phyloP scores from a whole-genome alignment of 2,113 vertebrate species.

The Gymnogyps californianus region DNA sequence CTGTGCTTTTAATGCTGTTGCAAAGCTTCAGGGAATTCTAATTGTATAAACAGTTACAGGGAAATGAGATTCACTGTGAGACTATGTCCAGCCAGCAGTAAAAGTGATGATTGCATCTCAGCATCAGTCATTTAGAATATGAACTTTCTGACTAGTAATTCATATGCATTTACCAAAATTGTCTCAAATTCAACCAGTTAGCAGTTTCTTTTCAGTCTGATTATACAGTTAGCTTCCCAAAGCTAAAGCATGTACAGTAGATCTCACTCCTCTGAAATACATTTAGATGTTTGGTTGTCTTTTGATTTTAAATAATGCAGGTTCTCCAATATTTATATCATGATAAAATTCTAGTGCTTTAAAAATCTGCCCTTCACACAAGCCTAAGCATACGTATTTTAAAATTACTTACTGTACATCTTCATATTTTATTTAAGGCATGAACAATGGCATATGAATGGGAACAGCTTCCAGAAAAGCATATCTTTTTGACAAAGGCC shows the following conservation, averaged over 20 bases:
- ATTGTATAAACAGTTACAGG: slow-evolving; percentile 31
- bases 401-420: slow-evolving; percentile 76
- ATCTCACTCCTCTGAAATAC: slow-evolving; percentile 16
- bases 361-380: slow-evolving; percentile 71
- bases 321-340: slow-evolving; percentile 38
- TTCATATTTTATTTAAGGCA: slow-evolving; percentile 80
- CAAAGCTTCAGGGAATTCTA: slow-evolving; percentile 42
- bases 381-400: slow-evolving; percentile 69
- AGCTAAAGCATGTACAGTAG: slow-evolving; percentile 42
- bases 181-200: neutral
- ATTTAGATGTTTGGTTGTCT: neutral
- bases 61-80: slow-evolving; percentile 39
- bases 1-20: slow-evolving; percentile 30
- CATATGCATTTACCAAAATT: slow-evolving; percentile 2
- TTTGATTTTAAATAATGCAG: slow-evolving; percentile 31
- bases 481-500: slow-evolving; percentile 56
- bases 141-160: neutral
- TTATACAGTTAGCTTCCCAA: neutral
- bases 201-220: slow-evolving; percentile 12
- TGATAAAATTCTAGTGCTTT: slow-evolving; percentile 74
- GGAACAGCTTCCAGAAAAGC: slow-evolving; percentile 69
- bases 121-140: neutral
- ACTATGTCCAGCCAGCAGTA: neutral
- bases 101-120: neutral
- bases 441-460: slow-evolving; percentile 75